Percentiles rank a stretch among this genome's conserved stretches.
phyloP scores from a whole-genome alignment of 2,797 vertebrate genomes.

The Geotrypetes seraphini region DNA sequence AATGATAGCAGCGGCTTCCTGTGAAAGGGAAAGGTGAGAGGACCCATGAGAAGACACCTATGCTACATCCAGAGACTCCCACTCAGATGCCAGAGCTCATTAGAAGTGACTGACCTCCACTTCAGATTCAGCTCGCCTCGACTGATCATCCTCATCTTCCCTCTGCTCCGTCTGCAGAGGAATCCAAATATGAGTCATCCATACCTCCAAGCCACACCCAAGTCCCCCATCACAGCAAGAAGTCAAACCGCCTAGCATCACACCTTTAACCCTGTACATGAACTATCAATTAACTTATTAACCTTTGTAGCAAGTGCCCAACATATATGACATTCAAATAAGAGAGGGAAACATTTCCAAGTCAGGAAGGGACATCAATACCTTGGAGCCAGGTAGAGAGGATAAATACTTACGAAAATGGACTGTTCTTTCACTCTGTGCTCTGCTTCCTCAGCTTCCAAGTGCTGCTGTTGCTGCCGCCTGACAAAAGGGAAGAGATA shows the following conservation, averaged over 20 bases:
- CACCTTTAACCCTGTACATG: background rate
- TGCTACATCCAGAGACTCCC: background rate
- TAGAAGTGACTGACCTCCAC: constrained; percentile 85
- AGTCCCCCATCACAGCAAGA: background rate
- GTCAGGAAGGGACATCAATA: too few species aligned
- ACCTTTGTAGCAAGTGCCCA: too few species aligned
- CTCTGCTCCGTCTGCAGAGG: constrained; percentile 69
- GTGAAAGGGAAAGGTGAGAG: background rate
- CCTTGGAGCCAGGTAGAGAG: too few species aligned
- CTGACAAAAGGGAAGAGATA: constrained; percentile 25
- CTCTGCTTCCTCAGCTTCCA: constrained; percentile 82
- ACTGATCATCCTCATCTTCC: constrained; percentile 63
- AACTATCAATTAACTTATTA: too few species aligned
- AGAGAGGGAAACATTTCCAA: too few species aligned
- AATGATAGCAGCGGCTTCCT: constrained; percentile 95
- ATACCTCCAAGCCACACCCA: background rate
- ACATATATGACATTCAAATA: too few species aligned
- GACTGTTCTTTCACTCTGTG: constrained; percentile 67
- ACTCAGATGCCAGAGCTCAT: background rate
- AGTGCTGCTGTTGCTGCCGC: constrained; percentile 77
- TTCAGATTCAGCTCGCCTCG: constrained; percentile 81
- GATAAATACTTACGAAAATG: constrained; percentile 67
- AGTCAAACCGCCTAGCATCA: accelerated
- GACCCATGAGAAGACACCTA: background rate
- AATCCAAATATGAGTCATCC: too few species aligned